Percentiles rank a stretch among this genome's conserved stretches.
These are phyloP conservation scores for Drosophila macrospina DNA, from an alignment of 2,888 invertebrate species.

Conservation along the genomic window DNA sequence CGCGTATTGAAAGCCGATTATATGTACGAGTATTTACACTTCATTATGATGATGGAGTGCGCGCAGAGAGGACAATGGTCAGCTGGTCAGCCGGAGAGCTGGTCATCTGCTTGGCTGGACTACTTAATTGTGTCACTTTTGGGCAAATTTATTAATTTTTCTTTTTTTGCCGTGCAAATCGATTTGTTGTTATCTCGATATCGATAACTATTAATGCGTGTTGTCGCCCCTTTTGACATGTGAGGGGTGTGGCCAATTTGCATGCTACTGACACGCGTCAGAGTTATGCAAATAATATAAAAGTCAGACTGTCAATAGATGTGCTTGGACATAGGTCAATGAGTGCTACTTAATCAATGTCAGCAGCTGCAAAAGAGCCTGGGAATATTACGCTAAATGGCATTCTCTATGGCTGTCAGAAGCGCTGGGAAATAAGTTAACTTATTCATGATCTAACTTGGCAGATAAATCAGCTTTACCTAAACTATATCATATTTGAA, in stretches of 20 bases:
- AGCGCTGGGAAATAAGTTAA: slow-evolving; percentile 7
- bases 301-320: slow-evolving; percentile 59
- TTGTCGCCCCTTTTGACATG: slow-evolving; percentile 39
- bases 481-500: slow-evolving; percentile 14
- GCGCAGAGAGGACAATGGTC: slow-evolving; percentile 40
- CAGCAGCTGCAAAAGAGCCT: slow-evolving; percentile 50
- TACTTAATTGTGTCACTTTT: slow-evolving; percentile 74
- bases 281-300: slow-evolving; percentile 60
- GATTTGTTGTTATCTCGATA: slow-evolving; percentile 61
- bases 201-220: slow-evolving; percentile 48
- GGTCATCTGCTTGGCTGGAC: slow-evolving; percentile 21
- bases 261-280: slow-evolving; percentile 70
- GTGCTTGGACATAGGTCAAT: slow-evolving; percentile 78
- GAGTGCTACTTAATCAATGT: slow-evolving; percentile 72
- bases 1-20: slow-evolving; percentile 72
- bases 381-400: slow-evolving; percentile 45
- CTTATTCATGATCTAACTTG: slow-evolving; percentile 13
- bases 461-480: slow-evolving; percentile 26
- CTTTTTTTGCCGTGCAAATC: slow-evolving; percentile 62
- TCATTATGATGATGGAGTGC: slow-evolving; percentile 62
- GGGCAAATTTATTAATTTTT: slow-evolving; percentile 66
- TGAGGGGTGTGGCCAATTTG: slow-evolving; percentile 73
- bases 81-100: slow-evolving; percentile 49
- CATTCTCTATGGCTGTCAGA: slow-evolving; percentile 33
- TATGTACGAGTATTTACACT: slow-evolving; percentile 68